A percentile compares a stretch with the other conserved stretches of the same genome.
phyloP scores from a whole-genome alignment of 2,113 vertebrate genomes.

The Microtus ochrogaster region DNA sequence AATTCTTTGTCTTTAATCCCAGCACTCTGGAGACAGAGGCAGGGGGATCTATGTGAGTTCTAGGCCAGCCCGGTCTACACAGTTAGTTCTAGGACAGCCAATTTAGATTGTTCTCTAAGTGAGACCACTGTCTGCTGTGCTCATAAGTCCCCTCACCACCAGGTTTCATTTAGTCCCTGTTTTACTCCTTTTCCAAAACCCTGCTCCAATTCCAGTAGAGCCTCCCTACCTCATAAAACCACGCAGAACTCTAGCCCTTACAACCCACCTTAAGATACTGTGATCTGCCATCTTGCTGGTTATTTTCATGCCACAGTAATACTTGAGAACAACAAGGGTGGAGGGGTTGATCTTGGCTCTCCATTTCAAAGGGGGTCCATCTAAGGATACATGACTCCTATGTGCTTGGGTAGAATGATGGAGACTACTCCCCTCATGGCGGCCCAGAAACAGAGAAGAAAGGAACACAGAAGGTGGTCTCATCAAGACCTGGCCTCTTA shows the following conservation, averaged over 20 bases:
- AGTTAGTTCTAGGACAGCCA: neutral
- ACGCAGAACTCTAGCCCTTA: no score
- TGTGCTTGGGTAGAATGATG: neutral
- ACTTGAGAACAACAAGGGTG: neutral
- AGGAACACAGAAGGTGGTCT: neutral
- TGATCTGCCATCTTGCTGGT: neutral
- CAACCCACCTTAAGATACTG: neutral
- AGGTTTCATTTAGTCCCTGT: neutral
- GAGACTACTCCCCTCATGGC: neutral
- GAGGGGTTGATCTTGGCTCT: neutral
- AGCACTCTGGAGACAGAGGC: no score
- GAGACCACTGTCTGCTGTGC: neutral
- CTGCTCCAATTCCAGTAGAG: neutral
- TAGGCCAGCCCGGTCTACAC: neutral
- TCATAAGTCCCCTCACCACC: neutral
- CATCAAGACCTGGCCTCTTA: neutral
- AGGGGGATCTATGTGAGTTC: neutral
- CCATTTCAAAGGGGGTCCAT: neutral
- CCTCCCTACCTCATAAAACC: neutral
- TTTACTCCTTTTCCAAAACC: neutral
- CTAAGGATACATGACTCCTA: neutral
- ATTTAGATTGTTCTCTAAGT: neutral
- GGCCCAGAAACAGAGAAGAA: neutral
- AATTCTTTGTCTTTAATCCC: neutral
- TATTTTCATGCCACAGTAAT: no score